A percentile compares a stretch with the other conserved stretches of the same genome.
These are phyloP conservation scores for Agelastica alni DNA, from an alignment of 2,888 invertebrate species.

Conservation along the genomic window DNA sequence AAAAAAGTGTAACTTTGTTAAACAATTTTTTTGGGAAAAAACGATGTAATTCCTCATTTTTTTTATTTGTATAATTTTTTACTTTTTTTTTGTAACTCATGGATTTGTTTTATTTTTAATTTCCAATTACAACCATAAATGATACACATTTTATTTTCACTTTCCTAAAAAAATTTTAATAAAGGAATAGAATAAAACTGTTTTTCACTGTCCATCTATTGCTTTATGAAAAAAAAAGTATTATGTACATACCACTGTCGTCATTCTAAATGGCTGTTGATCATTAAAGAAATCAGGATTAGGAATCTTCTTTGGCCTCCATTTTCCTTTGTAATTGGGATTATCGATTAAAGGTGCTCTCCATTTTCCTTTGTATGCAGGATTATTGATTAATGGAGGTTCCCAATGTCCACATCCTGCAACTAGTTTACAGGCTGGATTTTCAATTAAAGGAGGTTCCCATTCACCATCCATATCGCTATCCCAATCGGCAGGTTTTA, in stretches of 20 bases:
- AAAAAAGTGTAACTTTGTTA: too few species aligned
- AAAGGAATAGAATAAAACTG: too few species aligned
- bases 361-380: slow-evolving; percentile 93
- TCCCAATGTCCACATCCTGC: slow-evolving; percentile 91
- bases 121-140: too few species aligned
- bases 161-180: too few species aligned
- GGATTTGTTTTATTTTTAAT: too few species aligned
- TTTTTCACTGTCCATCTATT: too few species aligned
- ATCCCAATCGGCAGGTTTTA: slow-evolving; percentile 95
- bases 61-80: too few species aligned
- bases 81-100: too few species aligned
- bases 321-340: slow-evolving; percentile 94
- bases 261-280: slow-evolving; percentile 86
- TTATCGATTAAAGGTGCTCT: slow-evolving; percentile 86
- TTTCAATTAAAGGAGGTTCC: slow-evolving; percentile 93
- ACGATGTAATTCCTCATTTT: too few species aligned
- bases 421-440: slow-evolving; percentile 76
- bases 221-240: slow-evolving; percentile 5
- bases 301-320: slow-evolving; percentile 82
- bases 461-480: slow-evolving; percentile 93
- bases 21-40: too few species aligned
- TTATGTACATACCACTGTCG: slow-evolving; percentile 77
- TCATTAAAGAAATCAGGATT: slow-evolving; percentile 96
- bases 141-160: too few species aligned
- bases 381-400: slow-evolving; percentile 83